These are phyloP conservation scores for Limnodromus scolopaceus DNA, from an alignment of 2,797 vertebrate genomes.

Conservation along the genomic window DNA sequence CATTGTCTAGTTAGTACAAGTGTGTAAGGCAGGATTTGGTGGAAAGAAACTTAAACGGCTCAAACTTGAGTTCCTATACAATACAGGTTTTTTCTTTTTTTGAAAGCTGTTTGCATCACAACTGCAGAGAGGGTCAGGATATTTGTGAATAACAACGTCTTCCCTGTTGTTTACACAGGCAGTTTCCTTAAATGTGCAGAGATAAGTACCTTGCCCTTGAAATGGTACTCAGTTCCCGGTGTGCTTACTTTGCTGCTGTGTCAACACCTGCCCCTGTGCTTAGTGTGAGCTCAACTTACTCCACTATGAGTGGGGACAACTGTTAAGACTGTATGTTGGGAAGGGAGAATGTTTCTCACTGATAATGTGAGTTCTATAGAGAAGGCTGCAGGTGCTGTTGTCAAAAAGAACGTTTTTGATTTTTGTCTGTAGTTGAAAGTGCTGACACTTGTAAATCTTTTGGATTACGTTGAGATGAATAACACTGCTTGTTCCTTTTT, in stretches of 20 bases:
- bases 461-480: not conserved
- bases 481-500: not conserved
- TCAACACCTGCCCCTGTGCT: not conserved
- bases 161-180: not conserved
- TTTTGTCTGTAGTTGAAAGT: not conserved
- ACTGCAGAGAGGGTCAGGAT: accelerated
- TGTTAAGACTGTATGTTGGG: not conserved
- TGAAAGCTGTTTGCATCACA: not conserved
- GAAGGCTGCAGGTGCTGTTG: not conserved
- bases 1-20: accelerated
- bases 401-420: accelerated
- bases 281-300: not conserved
- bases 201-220: not conserved
- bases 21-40: not conserved
- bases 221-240: accelerated
- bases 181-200: not conserved
- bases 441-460: not conserved
- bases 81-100: accelerated
- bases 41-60: not conserved
- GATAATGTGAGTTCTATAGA: accelerated
- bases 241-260: not conserved
- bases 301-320: accelerated
- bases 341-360: not conserved
- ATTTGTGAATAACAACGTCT: not conserved
- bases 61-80: not conserved